Conservation (phyloP, 2,113 vertebrate species). For the Gambusia affinis region DNA sequence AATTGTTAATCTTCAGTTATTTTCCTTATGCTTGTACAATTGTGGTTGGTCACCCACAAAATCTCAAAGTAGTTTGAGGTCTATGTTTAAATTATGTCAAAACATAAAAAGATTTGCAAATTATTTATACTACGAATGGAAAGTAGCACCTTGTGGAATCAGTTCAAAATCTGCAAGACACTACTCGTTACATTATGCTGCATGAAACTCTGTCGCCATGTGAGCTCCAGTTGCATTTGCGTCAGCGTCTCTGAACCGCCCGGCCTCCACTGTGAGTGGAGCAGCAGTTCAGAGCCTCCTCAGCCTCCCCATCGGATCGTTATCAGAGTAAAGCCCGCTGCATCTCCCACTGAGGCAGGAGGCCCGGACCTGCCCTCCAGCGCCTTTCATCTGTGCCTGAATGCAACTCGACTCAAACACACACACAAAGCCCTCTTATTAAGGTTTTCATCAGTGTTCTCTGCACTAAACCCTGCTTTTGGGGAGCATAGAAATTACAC, state of each 20-base stretch:
- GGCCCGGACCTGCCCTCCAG: constrained; percentile 22
- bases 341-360: constrained; percentile 55
- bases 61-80: no score
- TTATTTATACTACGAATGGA: no score
- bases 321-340: constrained; percentile 58
- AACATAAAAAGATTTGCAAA: no score
- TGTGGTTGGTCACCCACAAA: no score
- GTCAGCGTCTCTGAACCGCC: constrained; percentile 32
- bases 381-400: constrained; percentile 54
- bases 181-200: not conserved
- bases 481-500: constrained; percentile 2
- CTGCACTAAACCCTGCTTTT: not conserved
- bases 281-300: constrained; percentile 28
- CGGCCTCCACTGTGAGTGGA: constrained; percentile 14
- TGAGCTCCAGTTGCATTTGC: not conserved
- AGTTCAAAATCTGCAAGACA: no score
- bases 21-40: no score
- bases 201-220: constrained; percentile 5
- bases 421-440: constrained; percentile 5
- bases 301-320: constrained; percentile 47
- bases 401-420: constrained; percentile 20
- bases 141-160: no score
- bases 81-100: no score
- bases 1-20: no score
- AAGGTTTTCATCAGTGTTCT: constrained; percentile 7